Evolutionary conservation across 2,113 vertebrate genomes (phyloP), one percentile per base, ranked within the genome.

Genomic region (Odobenus rosmarus): DNA sequence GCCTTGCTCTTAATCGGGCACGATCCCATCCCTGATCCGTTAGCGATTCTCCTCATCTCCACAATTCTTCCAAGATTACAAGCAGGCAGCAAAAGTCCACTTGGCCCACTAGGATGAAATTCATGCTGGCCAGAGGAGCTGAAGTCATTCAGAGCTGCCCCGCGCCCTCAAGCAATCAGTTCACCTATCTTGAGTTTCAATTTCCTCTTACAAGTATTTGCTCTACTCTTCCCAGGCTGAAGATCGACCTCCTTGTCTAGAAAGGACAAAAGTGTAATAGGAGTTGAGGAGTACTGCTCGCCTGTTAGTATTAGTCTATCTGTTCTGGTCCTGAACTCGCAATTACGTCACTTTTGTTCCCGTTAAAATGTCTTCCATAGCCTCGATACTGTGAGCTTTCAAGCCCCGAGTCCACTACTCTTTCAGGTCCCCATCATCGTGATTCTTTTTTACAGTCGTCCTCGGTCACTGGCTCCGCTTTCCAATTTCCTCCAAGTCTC

Each of bases 121-220:
- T 51, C 93, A 69, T 2, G 46, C 93, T 77, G 89, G 92, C 87
- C 86, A 81, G 94, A 87, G 74, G 61, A 96, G 46, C 77, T 91
- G 95, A 92, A 93, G 94, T 90, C 93, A 92, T 77, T 96, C 57
- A 92, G 89, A n/a, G 92, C 74, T 0, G 36, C 83, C 82, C 49
- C 0, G 31, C 0, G 5, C 67, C 74, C 80, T 84, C 67, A 4
- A 76, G 77, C 88, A 79, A 98, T 96, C 98, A 97, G 95, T 90
- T 95, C 95, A 90, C 96, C 84, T 90, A 97, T 97, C 97, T 96
- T 67, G 92, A 97, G 97, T 96, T 97, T 98, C 98, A 97, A 96
- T 98, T 97, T 98, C 98, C 98, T 98, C 94, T 96, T 96, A 96
- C 95, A 97, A 96, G 97, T 77, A 96, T 96, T 90, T 88, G 90